Conservation (phyloP, 2,888 invertebrate genomes). For the Leptopilina myrica region DNA sequence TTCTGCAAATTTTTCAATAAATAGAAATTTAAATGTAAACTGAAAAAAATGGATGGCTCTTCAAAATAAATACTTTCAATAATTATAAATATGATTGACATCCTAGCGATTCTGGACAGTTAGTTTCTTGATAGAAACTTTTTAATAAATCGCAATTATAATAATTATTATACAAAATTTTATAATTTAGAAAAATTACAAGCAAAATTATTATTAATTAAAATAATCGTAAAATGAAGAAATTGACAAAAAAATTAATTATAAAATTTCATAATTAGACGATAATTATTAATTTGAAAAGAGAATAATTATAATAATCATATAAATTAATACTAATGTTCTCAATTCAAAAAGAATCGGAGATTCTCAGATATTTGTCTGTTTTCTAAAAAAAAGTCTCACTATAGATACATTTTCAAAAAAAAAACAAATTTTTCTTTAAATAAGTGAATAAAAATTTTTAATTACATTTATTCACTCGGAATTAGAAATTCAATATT, state of each 20-base stretch:
- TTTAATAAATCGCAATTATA: not conserved
- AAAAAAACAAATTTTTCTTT: not conserved
- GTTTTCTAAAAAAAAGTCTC: conserved; percentile 5
- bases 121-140: not conserved
- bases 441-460: not conserved
- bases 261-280: no score
- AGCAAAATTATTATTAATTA: no score
- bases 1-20: no score
- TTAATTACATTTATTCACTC: conserved; percentile 17
- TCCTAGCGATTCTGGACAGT: conserved; percentile 6
- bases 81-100: not conserved
- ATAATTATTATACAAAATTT: no score
- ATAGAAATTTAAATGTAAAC: no score
- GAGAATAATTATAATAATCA: no score
- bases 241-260: no score
- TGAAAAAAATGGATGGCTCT: conserved; percentile 5
- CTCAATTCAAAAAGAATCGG: not conserved
- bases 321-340: not conserved
- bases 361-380: not conserved
- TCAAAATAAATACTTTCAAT: not conserved
- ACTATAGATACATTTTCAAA: not conserved
- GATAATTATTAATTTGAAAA: no score
- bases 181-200: no score
- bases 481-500: conserved; percentile 1
- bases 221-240: no score